Base-by-base conservation (phyloP, 2,888 invertebrate species). In the Eupeodes luniger region DNA sequence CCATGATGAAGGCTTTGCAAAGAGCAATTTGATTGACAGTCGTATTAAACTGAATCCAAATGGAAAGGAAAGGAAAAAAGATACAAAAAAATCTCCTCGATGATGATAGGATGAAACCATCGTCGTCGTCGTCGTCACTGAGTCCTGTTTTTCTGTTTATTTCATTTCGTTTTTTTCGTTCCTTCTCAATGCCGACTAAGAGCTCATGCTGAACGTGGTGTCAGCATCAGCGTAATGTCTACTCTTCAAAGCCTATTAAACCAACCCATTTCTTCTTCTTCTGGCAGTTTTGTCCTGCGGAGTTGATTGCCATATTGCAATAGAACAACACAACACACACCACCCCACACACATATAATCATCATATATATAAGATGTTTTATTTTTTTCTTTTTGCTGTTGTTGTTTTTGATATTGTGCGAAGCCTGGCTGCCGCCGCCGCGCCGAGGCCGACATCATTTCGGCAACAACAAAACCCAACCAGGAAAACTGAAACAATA, bases 261-360 rank as follows among this genome's bases (percentile, higher is more conserved):
- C 76, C 79, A 80, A 80, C 79, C 86, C 75, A 83, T 76, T 79
- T 78, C 74, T 67, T 53, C 59, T 74, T 70, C 74, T 64, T 64
- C 64, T 59, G 85, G 59, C 59, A 59, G 57, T 78, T 85, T 81
- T 79, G 74, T 88, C 88, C 85, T 88, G 88, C 51, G 44, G 85
- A 85, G 88, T 81, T 88, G 88, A 88, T 88, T 88, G 81, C 88
- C 69, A 85, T 64, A 64, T 81, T 85, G 88, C 88, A 88, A 84
- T 75, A 78, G 77, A 85, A 77, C 69, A 80, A 61, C 81, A 81
- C 27, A 80, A 61, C 81, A 81, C 81, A 81, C 74, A 66, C 74
- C 81, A 88, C 81, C 88, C 85, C 78, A 75, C 67, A 69, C 69
- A 84, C 64, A 81, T 9, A 40, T 40, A 40, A 40, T 40, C 40